Conservation (phyloP, 1,140 invertebrate species). For the Bombus picipes region DNA sequence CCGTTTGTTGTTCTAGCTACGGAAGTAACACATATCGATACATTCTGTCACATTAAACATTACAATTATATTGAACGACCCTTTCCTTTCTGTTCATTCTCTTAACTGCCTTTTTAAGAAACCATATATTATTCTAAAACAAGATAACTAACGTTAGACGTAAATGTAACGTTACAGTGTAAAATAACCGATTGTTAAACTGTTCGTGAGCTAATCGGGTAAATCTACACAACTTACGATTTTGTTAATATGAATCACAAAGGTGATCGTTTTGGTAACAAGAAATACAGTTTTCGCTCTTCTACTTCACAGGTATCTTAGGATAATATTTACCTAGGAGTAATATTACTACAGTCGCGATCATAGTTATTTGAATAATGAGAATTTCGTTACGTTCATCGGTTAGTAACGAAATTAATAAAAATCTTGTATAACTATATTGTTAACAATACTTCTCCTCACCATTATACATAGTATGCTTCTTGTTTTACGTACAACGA, state of each 20-base stretch:
- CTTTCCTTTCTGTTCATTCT: not conserved
- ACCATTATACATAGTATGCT: not conserved
- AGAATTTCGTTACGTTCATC: not conserved
- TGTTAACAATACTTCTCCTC: not conserved
- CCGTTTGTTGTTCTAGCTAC: not conserved
- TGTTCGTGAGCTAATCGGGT: not conserved
- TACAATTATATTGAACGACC: not conserved
- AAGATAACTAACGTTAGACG: not conserved
- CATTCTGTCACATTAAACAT: not conserved
- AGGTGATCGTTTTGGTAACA: not conserved
- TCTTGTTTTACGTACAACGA: not conserved
- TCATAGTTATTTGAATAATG: not conserved
- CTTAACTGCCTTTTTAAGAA: not conserved
- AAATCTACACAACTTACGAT: conserved; percentile 3
- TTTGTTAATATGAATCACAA: conserved; percentile 1
- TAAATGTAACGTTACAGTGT: not conserved
- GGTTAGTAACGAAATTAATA: not conserved
- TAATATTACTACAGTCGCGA: not conserved
- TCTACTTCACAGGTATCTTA: not conserved
- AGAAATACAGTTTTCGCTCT: not conserved
- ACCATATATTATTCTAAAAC: not conserved
- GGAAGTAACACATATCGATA: not conserved
- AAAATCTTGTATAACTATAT: not conserved
- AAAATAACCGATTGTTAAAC: not conserved
- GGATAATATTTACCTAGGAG: not conserved